A percentile compares a stretch with the other conserved stretches of the same genome.
Evolutionary conservation across 2,797 vertebrate species (phyloP).

Genomic region (Margarornis squamiger): DNA sequence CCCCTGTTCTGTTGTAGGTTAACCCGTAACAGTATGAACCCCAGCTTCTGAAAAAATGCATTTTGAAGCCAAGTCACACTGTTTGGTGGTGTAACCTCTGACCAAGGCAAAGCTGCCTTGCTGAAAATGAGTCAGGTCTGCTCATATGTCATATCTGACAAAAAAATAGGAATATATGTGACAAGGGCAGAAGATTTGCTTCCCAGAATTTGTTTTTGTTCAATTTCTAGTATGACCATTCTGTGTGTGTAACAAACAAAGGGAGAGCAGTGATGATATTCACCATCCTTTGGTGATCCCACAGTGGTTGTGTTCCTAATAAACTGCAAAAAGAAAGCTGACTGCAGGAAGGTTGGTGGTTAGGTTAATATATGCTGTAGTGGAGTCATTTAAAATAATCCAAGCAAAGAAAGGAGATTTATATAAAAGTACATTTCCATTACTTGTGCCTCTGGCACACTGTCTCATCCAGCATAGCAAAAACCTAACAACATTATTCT

Average conservation of each 20-base stretch:
- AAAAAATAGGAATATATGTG: rapidly evolving
- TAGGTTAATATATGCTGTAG: conserved; percentile 25
- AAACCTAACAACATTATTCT: conserved; percentile 9
- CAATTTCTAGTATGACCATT: neutral
- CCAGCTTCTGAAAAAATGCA: neutral
- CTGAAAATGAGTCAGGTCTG: neutral
- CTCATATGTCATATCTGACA: rapidly evolving
- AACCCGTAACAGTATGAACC: neutral
- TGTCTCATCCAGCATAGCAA: neutral
- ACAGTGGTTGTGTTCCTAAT: neutral
- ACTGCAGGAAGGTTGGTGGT: neutral
- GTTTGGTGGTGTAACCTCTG: neutral
- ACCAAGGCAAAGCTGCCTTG: rapidly evolving
- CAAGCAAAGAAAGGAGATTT: conserved; percentile 56
- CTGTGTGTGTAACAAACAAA: neutral
- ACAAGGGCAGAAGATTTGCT: neutral
- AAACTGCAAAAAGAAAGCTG: conserved; percentile 25
- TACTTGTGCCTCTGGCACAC: neutral
- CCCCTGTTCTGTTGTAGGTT: neutral
- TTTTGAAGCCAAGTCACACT: neutral
- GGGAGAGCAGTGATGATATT: neutral
- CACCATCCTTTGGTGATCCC: neutral
- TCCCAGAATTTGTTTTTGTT: neutral
- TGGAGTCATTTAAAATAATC: conserved; percentile 53
- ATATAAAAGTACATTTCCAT: conserved; percentile 45